Conservation (phyloP, 2,113 vertebrate genomes). For the Leucoraja erinaceus region DNA sequence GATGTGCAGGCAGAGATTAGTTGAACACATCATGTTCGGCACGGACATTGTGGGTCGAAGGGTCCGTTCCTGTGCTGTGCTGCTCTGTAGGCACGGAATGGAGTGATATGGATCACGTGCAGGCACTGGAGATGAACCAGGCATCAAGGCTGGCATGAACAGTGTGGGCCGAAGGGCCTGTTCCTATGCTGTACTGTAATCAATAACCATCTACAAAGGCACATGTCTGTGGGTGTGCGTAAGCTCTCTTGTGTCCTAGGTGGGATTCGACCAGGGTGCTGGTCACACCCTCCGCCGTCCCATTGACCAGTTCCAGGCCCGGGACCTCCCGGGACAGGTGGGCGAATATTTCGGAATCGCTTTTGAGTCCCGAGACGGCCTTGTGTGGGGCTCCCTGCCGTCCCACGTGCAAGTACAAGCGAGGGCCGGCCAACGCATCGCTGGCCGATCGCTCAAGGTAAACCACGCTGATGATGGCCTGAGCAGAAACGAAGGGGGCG, state of each 20-base stretch:
- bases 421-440: slow-evolving; percentile 40
- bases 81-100: too few relatives aligned
- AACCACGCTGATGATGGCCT: slow-evolving; percentile 46
- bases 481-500: slow-evolving; percentile 42
- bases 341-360: slow-evolving; percentile 40
- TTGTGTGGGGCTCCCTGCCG: slow-evolving; percentile 3
- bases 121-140: too few relatives aligned
- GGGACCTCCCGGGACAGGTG: slow-evolving; percentile 24
- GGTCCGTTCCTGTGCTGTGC: too few relatives aligned
- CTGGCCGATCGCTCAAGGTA: slow-evolving; percentile 42
- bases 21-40: too few relatives aligned
- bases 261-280: slow-evolving; percentile 45
- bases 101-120: too few relatives aligned
- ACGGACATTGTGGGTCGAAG: too few relatives aligned
- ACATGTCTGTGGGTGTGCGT: slow-evolving; percentile 43
- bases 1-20: too few relatives aligned
- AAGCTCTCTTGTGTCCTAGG: slow-evolving; percentile 51
- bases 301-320: slow-evolving; percentile 10
- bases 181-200: neutral
- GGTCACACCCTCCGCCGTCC: slow-evolving; percentile 41
- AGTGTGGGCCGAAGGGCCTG: too few relatives aligned
- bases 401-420: slow-evolving; percentile 39
- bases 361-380: slow-evolving; percentile 40
- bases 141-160: too few relatives aligned
- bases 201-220: slow-evolving; percentile 51